These are phyloP conservation scores for Dioctria rufipes DNA, from an alignment of 2,888 invertebrate species.

Conservation along the genomic window DNA sequence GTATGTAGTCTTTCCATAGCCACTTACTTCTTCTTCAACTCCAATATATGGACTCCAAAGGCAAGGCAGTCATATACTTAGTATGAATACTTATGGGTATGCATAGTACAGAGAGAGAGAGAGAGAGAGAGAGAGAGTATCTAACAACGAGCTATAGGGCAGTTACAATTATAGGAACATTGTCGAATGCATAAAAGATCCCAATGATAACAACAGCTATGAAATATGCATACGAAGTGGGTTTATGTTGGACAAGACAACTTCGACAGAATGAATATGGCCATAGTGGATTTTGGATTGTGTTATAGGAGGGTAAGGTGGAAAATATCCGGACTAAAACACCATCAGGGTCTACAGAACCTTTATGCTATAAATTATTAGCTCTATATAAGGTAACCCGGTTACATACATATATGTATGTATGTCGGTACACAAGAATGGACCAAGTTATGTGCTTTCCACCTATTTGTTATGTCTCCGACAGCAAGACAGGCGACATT, in stretches of 20 bases:
- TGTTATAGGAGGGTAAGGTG: background rate
- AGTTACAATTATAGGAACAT: conserved; percentile 47
- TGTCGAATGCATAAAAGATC: conserved; percentile 34
- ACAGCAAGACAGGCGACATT: conserved; percentile 39
- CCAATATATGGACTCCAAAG: too few species aligned
- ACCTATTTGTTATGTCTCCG: conserved; percentile 32
- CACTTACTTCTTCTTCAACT: too few species aligned
- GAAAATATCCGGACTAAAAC: conserved; percentile 14
- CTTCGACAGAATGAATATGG: conserved; percentile 40
- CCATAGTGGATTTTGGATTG: background rate
- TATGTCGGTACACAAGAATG: background rate
- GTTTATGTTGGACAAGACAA: conserved; percentile 31
- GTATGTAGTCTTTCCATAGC: too few species aligned
- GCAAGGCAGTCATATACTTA: too few species aligned
- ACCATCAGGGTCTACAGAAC: background rate
- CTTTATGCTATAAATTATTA: conserved; percentile 24
- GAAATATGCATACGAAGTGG: conserved; percentile 45
- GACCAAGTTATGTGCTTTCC: conserved; percentile 23
- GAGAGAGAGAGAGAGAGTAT: background rate
- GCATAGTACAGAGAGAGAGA: background rate
- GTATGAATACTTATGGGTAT: too few species aligned
- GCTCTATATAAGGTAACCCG: conserved; percentile 3
- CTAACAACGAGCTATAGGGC: background rate
- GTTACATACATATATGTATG: background rate
- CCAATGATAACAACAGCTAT: conserved; percentile 38